Base-by-base conservation (phyloP, 2,113 vertebrate species). In the Mesocricetus auratus region DNA sequence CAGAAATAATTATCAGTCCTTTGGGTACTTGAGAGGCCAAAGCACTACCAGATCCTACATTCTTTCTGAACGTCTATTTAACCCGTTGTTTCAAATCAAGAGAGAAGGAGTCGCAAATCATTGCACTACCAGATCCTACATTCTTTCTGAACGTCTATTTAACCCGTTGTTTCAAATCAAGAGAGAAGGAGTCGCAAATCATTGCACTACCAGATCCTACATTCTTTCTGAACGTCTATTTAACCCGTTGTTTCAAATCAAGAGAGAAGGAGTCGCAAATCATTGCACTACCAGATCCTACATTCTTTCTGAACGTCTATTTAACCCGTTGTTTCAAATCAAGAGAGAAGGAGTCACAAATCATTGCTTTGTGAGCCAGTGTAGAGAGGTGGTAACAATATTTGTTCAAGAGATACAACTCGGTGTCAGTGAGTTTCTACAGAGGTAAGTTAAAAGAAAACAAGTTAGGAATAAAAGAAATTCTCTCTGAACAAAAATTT, bases 1-100 rank as follows among this genome's bases (percentile, higher is more conserved):
- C 24, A 90, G 39, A 75, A 8, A 66, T 83, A 96, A 91, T 95
- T 96, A 92, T n/a, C 3, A 86, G 81, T 91, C 73, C 91, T 77
- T 73, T 89, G 92, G 92, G 69, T 53, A 39, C 4, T n/a, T 53
- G 36, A 68, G 24, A 93, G 81, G 47, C 86, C 73, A 86, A 56
- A 36, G 12, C 64, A 39, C 42, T 39, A 31, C 2, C 75, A n/a
- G n/a, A n/a, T n/a, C n/a, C n/a, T n/a, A n/a, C n/a, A n/a, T n/a
- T n/a, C n/a, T n/a, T n/a, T n/a, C n/a, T n/a, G n/a, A n/a, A n/a
- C n/a, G n/a, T n/a, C n/a, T n/a, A n/a, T n/a, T n/a, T n/a, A n/a
- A n/a, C n/a, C n/a, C n/a, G n/a, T n/a, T n/a, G n/a, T n/a, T n/a
- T n/a, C n/a, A n/a, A n/a, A n/a, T n/a, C n/a, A n/a, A n/a, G n/a